Percentiles rank a stretch among this genome's conserved stretches.
Conservation (phyloP, 1,140 invertebrate species). For the Diabrotica virgifera region DNA sequence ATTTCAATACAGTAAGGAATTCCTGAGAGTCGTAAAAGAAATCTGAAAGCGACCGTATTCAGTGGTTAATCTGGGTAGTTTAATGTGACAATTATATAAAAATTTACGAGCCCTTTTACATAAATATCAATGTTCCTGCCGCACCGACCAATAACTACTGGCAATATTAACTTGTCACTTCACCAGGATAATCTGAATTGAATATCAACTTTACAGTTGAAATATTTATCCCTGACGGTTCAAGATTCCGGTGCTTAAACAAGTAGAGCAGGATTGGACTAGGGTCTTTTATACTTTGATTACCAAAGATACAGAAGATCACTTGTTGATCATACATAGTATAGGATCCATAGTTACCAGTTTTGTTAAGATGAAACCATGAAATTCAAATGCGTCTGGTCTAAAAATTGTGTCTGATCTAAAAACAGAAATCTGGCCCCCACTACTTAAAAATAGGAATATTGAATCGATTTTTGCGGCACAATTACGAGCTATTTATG, state of each 20-base stretch:
- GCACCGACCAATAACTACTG: slow-evolving; percentile 21
- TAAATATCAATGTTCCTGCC: slow-evolving; percentile 36
- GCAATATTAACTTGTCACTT: slow-evolving; percentile 36
- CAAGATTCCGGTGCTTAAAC: slow-evolving; percentile 23
- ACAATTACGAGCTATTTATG: no score
- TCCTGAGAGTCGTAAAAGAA: slow-evolving; percentile 7
- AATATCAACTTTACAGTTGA: slow-evolving; percentile 40
- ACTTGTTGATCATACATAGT: no score
- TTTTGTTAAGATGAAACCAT: no score
- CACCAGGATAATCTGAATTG: slow-evolving; percentile 33
- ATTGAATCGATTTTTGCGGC: no score
- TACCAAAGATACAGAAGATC: no score
- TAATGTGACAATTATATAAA: slow-evolving; percentile 34
- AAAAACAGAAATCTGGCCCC: no score
- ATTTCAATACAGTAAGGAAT: not conserved
- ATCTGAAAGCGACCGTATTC: not conserved
- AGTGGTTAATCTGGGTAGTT: slow-evolving; percentile 5
- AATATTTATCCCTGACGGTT: slow-evolving; percentile 39
- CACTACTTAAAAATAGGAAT: no score
- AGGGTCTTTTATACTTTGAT: no score
- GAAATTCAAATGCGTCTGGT: no score
- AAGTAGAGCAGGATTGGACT: no score
- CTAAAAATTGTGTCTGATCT: no score
- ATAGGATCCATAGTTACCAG: no score
- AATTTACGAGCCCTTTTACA: slow-evolving; percentile 36